Base-by-base conservation (phyloP, 2,113 vertebrate species). In the Cinclus cinclus region DNA sequence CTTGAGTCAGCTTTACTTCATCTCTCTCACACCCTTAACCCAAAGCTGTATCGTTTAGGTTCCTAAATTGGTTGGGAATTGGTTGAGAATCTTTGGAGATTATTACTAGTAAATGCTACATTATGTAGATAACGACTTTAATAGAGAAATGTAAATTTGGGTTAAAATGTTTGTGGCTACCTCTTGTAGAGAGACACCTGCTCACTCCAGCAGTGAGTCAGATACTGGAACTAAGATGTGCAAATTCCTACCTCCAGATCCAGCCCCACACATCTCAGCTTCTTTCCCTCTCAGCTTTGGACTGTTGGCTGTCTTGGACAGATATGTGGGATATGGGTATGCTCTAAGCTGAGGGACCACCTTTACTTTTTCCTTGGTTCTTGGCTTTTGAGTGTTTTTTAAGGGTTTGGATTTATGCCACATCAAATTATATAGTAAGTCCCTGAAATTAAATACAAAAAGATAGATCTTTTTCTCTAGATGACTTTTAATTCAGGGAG, bases 1-100 rank as follows among this genome's bases (percentile, higher is more conserved):
- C 84, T 47, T 92, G 55, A 94, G 33, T 95, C 87, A 94, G 75
- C 64, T 94, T 90, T 89, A 58, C 46, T 95, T 92, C 30, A 2
- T 85, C 60, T 75, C 44, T 79, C 77, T 90, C 78, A 88, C 59
- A 90, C 50, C 59, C 55, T 86, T 63, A 88, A 95, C 87, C 50
- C 68, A 93, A 86, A 95, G 59, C 78, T 90, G 46, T 31, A 18
- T 47, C 65, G 71, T 75, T 90, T 60, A 80, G 24, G 39, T 81
- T 93, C 52, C 52, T 81, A n/a, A 85, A 37, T 37, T 37, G 35
- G 35, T 37, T 37, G 15, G 83, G 67, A 88, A 90, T 77, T 94
- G 59, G 68, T 71, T 92, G 60, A 63, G 55, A 92, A 83, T 70
- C 63, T 85, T 91, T 77, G 47, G 82, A 96, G 27, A 33, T 52